Base-by-base conservation (phyloP, 2,797 vertebrate genomes). In the Macrochelys suwanniensis region DNA sequence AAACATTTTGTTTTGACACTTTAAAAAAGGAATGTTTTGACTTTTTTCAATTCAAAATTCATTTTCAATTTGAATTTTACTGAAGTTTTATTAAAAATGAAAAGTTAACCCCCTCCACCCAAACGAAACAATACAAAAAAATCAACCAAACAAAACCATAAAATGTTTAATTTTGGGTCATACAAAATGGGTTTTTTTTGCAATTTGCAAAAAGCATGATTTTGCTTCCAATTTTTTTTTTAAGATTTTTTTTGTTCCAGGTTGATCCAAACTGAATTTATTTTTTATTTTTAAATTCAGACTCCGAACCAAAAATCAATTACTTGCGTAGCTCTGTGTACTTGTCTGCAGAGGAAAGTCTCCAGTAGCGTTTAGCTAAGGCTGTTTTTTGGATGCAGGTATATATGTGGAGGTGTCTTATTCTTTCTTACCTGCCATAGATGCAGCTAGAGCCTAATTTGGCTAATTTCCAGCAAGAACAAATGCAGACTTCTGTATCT, bases 401-500 rank as follows among this genome's bases (percentile, higher is more conserved):
- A 31, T 83, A 50, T 81, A 17, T 28, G 42, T 49, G 31, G 31
- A 91, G 31, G 47, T 4, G 17, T 91, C 88, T 82, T 0, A 84
- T 95, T 92, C 61, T 84, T 92, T 51, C 12, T 79, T 59, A 90
- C 15, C 65, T 16, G 7, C 11, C 21, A 1, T 71, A 71, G 17
- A 71, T 71, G 37, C 7, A 71, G 65, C 16, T 42, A 37, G 17
- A 17, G 33, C 65, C 65, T 71, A 71, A 71, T 71, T 71, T 21
- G 65, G 19, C 33, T n/a, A n/a, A 42, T 82, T 47, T 11, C 2
- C 50, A 0, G 17, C 11, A 83, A 91, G n/a, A 80, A 11, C 23
- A 16, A 88, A 53, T 49, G n/a, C 0, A 2, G 26, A 57, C 5
- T 5, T 11, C 47, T 21, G 8, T 1, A 2, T 28, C 17, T 87